These are phyloP conservation scores for Dendrophyllia cribrosa DNA, from an alignment of 64 coral and sea anemone species.

Conservation along the genomic window DNA sequence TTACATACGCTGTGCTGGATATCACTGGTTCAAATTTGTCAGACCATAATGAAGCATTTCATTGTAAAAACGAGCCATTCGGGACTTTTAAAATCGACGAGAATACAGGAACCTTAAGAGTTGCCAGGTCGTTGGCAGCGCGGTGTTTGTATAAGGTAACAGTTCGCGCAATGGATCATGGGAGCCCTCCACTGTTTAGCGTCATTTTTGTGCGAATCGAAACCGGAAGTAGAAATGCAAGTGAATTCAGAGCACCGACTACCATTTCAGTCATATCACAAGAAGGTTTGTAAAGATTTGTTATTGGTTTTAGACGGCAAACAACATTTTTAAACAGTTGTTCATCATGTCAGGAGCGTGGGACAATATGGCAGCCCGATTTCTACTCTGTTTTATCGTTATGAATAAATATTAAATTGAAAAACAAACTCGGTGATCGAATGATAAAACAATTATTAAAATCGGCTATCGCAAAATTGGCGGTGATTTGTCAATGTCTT, in stretches of 20 bases:
- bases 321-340: too few species aligned
- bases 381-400: too few species aligned
- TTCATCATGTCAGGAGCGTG: too few species aligned
- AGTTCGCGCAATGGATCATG: constrained; percentile 61
- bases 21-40: not conserved
- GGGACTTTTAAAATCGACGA: constrained; percentile 42
- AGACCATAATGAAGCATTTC: not conserved
- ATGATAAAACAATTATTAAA: too few species aligned
- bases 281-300: constrained; percentile 26
- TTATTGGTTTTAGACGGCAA: too few species aligned
- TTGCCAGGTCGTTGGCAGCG: constrained; percentile 30
- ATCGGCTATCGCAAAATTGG: too few species aligned
- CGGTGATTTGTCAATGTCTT: too few species aligned
- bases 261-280: constrained; percentile 39
- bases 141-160: constrained; percentile 54
- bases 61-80: constrained; percentile 27
- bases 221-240: constrained; percentile 34
- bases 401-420: too few species aligned
- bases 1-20: constrained; percentile 27
- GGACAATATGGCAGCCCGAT: too few species aligned
- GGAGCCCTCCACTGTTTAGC: constrained; percentile 51
- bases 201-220: constrained; percentile 26
- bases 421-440: too few species aligned
- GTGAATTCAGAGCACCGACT: constrained; percentile 1
- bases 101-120: constrained; percentile 31